These are phyloP conservation scores for Pogonomyrmex californicus DNA, from an alignment of 1,140 invertebrate genomes.

Conservation along the genomic window DNA sequence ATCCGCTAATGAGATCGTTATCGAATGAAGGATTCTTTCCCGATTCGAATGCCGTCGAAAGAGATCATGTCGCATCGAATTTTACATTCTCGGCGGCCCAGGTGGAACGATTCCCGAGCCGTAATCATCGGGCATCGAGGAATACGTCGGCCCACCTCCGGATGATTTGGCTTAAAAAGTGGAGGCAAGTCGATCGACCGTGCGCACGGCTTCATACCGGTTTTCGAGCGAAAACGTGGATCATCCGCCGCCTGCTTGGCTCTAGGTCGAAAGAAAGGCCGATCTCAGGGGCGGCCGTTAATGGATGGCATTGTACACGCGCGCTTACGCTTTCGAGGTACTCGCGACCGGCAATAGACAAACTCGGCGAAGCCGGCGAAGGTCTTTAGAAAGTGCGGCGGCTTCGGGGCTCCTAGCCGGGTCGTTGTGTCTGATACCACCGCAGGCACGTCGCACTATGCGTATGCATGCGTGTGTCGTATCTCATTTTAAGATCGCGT, in stretches of 20 bases:
- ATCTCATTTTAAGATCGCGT: too few relatives aligned
- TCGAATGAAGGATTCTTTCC: not conserved
- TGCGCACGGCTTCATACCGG: conserved; percentile 16
- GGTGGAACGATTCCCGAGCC: not conserved
- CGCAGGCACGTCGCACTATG: conserved; percentile 75
- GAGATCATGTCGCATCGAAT: not conserved
- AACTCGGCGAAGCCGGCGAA: conserved; percentile 79
- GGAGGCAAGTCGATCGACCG: conserved; percentile 18
- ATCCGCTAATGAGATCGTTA: not conserved
- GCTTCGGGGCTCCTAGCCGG: conserved; percentile 77
- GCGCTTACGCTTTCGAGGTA: not conserved
- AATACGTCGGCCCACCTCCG: conserved; percentile 4
- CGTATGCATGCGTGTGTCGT: not conserved
- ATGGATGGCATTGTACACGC: conserved; percentile 34
- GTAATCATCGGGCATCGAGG: not conserved
- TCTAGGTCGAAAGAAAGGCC: conserved; percentile 36
- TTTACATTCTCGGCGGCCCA: not conserved
- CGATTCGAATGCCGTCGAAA: not conserved
- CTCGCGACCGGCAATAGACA: conserved; percentile 66
- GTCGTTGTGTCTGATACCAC: conserved; percentile 81
- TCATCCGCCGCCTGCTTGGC: conserved; percentile 1
- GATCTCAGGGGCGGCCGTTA: conserved; percentile 45
- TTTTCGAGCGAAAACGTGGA: conserved; percentile 54
- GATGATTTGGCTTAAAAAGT: conserved; percentile 17
- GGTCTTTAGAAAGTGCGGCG: conserved; percentile 85